Percentiles rank a stretch among this genome's conserved stretches.
Evolutionary conservation across 1,140 invertebrate genomes (phyloP).

Genomic region (Centruroides vittatus): DNA sequence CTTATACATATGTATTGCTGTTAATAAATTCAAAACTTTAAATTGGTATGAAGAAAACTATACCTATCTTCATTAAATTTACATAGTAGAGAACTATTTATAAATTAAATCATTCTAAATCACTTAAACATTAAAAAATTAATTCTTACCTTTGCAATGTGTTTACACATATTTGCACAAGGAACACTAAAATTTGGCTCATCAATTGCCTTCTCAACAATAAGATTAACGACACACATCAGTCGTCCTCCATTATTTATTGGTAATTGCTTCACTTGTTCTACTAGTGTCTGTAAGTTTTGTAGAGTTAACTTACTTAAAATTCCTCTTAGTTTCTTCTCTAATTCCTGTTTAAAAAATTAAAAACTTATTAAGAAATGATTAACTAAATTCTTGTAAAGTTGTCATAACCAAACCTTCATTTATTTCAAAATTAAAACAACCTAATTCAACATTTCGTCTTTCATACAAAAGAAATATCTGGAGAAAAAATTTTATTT

Average conservation of each 20-base stretch:
- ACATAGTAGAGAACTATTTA: too few species aligned
- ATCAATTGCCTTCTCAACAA: conserved; percentile 90
- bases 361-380: too few species aligned
- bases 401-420: too few species aligned
- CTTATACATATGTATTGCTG: too few species aligned
- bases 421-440: too few species aligned
- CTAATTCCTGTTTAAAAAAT: conserved; percentile 40
- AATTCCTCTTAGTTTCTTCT: conserved; percentile 70
- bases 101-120: neutral
- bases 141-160: conserved; percentile 18
- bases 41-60: too few species aligned
- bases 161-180: conserved; percentile 61
- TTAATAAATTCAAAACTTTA: too few species aligned
- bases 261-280: conserved; percentile 57
- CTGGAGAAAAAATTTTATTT: too few species aligned
- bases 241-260: conserved; percentile 68
- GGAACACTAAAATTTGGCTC: conserved; percentile 81
- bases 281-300: conserved; percentile 67
- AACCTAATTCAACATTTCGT: too few species aligned
- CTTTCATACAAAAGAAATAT: too few species aligned
- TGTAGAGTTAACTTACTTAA: conserved; percentile 90
- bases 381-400: too few species aligned
- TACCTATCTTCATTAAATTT: too few species aligned
- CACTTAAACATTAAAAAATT: neutral
- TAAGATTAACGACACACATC: conserved; percentile 68